Evolutionary conservation across 2,113 vertebrate species (phyloP), one percentile per base, ranked within the genome.

Genomic region (Euleptes europaea): DNA sequence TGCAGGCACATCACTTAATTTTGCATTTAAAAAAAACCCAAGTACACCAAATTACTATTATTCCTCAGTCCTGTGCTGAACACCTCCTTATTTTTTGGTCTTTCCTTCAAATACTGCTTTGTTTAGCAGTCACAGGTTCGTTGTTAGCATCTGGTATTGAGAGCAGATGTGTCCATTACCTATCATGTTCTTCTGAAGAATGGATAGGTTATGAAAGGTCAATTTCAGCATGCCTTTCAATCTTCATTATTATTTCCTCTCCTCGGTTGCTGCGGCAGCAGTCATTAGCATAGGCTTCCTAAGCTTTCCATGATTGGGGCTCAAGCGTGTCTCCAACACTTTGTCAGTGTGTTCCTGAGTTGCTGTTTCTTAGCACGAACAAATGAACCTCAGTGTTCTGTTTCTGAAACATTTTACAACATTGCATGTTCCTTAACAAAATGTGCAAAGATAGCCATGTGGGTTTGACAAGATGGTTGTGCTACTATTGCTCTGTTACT

Each of bases 241-340:
- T 96, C 94, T 96, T 92, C 89, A 93, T 96, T 95, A 96, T 96
- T 95, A 95, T 96, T 97, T 97, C 95, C 94, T 96, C 95, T 91
- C 88, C 94, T 96, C 94, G 93, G 91, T 95, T 94, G 94, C 87
- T 83, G 0, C 95, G 93, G 96, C 93, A 94, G 94, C 94, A 85
- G 81, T 78, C 9, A 63, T 92, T 93, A 95, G 92, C 79, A 91
- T 82, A 93, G 92, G 91, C 71, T 88, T 95, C 93, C 83, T 17
- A 71, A 91, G 93, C 88, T 82, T 89, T 74, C 73, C 71, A 78
- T 82, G 12, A 40, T 85, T 80, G 69, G 82, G 83, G 84, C 86
- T 85, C 69, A 88, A 86, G 77, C 72, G 65, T 42, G 1, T 4
- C 63, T 42, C 19, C 51, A 67, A 67, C 66, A 40, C 3, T 87